Evolutionary conservation across 1,140 invertebrate species (phyloP).

Genomic region (Babylonia areolata): DNA sequence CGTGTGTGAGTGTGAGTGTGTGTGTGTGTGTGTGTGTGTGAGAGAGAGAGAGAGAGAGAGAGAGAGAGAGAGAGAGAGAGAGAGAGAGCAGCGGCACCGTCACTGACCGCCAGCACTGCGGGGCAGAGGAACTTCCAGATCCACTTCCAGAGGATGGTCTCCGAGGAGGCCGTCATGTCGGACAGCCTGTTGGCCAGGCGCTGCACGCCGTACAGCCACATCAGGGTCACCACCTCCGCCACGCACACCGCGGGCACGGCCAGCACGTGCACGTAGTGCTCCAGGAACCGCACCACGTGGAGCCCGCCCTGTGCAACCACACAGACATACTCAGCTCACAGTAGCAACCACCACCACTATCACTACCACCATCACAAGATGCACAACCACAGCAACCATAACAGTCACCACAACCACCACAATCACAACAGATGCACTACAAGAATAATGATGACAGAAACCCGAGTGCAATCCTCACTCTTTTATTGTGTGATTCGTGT

Average conservation of each 20-base stretch:
- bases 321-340: not conserved
- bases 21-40: too few relatives aligned
- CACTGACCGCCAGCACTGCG: slow-evolving; percentile 57
- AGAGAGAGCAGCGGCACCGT: not conserved
- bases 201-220: slow-evolving; percentile 67
- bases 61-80: not conserved
- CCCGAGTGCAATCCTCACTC: too few relatives aligned
- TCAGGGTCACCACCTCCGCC: slow-evolving; percentile 58
- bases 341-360: too few relatives aligned
- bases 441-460: too few relatives aligned
- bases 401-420: too few relatives aligned
- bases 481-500: too few relatives aligned
- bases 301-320: slow-evolving; percentile 59
- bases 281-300: slow-evolving; percentile 55
- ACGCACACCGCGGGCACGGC: slow-evolving; percentile 56
- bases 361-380: too few relatives aligned
- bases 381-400: too few relatives aligned
- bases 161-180: slow-evolving; percentile 68
- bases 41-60: not conserved
- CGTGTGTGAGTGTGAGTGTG: too few relatives aligned
- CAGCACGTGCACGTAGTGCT: slow-evolving; percentile 52
- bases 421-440: too few relatives aligned
- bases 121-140: slow-evolving; percentile 69
- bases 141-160: slow-evolving; percentile 66
- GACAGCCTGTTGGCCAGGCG: slow-evolving; percentile 71